These are phyloP conservation scores for Actias luna DNA, from an alignment of 2,888 invertebrate species.

Conservation along the genomic window DNA sequence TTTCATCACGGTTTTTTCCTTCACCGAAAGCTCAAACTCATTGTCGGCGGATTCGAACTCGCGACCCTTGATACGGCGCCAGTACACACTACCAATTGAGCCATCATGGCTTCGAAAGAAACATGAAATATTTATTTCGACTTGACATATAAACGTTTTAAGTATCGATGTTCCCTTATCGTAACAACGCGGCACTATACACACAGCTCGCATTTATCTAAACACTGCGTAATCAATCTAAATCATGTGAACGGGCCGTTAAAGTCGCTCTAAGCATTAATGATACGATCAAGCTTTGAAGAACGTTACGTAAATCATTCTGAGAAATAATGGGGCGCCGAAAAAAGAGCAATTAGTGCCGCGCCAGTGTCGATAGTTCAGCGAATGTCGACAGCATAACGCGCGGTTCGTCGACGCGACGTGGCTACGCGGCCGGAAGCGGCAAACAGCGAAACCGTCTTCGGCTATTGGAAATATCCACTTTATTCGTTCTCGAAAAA, in stretches of 20 bases:
- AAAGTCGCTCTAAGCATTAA: conserved; percentile 67
- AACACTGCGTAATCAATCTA: conserved; percentile 58
- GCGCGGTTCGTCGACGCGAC: conserved; percentile 47
- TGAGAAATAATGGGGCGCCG: conserved; percentile 57
- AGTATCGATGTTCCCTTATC: conserved; percentile 23
- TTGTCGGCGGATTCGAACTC: too few species aligned
- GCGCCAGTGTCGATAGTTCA: conserved; percentile 74
- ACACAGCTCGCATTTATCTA: conserved; percentile 38
- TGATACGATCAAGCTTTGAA: conserved; percentile 61
- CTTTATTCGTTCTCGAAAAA: conserved; percentile 36
- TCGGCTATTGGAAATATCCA: conserved; percentile 14
- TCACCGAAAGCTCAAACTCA: too few species aligned
- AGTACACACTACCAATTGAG: too few species aligned
- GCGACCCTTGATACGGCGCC: too few species aligned
- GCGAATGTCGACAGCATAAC: conserved; percentile 78
- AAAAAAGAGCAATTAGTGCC: conserved; percentile 78
- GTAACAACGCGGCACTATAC: conserved; percentile 29
- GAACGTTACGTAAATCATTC: conserved; percentile 71
- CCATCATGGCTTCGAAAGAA: too few species aligned
- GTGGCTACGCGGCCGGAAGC: conserved; percentile 69
- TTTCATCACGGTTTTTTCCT: too few species aligned
- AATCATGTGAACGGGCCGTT: conserved; percentile 63
- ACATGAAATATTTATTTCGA: conserved; percentile 19
- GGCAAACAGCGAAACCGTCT: conserved; percentile 8
- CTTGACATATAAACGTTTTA: conserved; percentile 21